Base-by-base conservation (phyloP, 92 coral and sea anemone genomes). In the Pocillopora grandis region DNA sequence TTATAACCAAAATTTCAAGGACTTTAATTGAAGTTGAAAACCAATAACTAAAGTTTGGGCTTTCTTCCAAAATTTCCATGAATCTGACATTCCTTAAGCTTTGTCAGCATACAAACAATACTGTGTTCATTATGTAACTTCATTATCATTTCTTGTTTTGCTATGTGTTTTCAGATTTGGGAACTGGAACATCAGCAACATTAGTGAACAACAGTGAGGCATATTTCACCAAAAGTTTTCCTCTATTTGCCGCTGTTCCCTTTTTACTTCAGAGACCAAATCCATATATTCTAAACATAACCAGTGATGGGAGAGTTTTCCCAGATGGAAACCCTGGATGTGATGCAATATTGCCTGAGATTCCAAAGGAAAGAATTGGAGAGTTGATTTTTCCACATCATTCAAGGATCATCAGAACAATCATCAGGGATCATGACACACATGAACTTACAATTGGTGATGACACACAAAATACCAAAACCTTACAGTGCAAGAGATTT, bases 401-500 rank as follows among this genome's bases (percentile, higher is more conserved):
- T 15, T 21, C 13, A 2, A 59, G 77, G 71, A 81, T 13, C 36
- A 6, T 35, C 17, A 10, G 62, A 58, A 49, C 27, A 12, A 62
- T 21, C 48, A 77, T 78, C 61, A 88, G 88, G 17, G 86, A 90
- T 33, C 58, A 19, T 2, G 49, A 17, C 10, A 16, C 67, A 62
- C 36, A 62, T 62, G 80, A 72, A 68, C 57, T 57, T 15, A 85
- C 78, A 49, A 57, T 76, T 61, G 91, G 87, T n/a, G 84, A 81
- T 85, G 59, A 52, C 19, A 27, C 12, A 56, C 33, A 48, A 55
- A 72, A 69, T 21, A 31, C 69, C 18, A 16, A 72, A 7, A 59
- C 78, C 19, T 31, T 88, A 19, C 78, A 66, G 48, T 88, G 81
- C 81, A 93, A 96, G 61, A 94, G 93, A 76, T 42, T 42, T 42